These are phyloP conservation scores for Acleris laterana DNA, from an alignment of 2,888 invertebrate species.

Conservation along the genomic window DNA sequence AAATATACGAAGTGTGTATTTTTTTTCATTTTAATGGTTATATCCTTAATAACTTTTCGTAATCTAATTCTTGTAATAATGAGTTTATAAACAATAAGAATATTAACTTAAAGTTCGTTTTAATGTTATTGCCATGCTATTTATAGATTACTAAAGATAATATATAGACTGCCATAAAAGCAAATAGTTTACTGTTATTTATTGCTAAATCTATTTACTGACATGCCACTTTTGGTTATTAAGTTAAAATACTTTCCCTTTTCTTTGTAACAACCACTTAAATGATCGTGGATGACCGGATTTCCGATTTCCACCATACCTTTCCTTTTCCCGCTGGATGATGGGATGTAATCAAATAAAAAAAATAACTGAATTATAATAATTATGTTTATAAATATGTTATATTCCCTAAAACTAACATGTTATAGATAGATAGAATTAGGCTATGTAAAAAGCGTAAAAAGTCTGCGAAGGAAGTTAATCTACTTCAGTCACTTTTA, in stretches of 20 bases:
- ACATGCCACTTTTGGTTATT: too few species aligned
- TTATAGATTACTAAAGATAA: constrained; percentile 10
- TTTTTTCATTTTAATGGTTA: constrained; percentile 7
- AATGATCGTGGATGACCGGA: constrained; percentile 23
- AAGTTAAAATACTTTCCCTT: too few species aligned
- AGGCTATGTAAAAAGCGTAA: too few species aligned
- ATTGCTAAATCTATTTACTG: too few species aligned
- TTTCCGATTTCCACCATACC: constrained; percentile 24
- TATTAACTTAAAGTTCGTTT: constrained; percentile 18
- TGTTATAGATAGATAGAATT: not conserved
- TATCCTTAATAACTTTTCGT: not conserved
- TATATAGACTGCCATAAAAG: not conserved
- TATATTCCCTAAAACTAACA: not conserved
- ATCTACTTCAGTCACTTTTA: constrained; percentile 4
- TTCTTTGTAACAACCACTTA: not conserved
- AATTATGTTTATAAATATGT: not conserved
- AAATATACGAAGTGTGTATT: too few species aligned
- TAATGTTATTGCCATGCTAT: constrained; percentile 29
- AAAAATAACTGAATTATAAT: not conserved
- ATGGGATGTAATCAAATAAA: not conserved
- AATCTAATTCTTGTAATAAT: not conserved
- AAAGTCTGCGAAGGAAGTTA: not conserved
- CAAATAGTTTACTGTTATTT: too few species aligned
- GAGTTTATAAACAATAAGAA: not conserved
- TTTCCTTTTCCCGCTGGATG: constrained; percentile 34